Evolutionary conservation across 2,797 vertebrate genomes (phyloP), one percentile per base, ranked within the genome.

Genomic region (Parotocinclus haroldoi): DNA sequence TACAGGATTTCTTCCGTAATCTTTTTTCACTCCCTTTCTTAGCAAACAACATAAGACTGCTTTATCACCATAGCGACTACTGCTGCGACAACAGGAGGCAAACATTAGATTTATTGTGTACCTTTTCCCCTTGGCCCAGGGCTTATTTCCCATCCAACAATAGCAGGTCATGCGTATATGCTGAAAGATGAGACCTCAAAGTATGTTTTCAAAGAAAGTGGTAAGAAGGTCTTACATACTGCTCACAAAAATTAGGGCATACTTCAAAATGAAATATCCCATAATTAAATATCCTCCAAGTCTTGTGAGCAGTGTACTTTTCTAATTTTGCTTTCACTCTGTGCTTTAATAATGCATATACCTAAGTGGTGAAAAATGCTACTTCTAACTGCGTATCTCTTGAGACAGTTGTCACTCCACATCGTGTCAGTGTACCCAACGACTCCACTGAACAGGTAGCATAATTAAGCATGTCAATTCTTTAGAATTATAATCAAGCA

Each of bases 51-150:
- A 53, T 0, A 53, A 18, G 40, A 58, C 62, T 65, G 3, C 40
- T 61, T 61, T 54, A 68, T 78, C 63, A 68, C 69, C 73, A 78
- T 75, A 66, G 76, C 16, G 73, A 78, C 76, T 70, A 66, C 50
- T 69, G 72, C 70, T 60, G 48, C 57, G 52, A 69, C 66, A 63
- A 66, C 27, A 63, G 58, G 50, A 72, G 62, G 58, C 54, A 69
- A 72, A 69, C 27, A 60, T 63, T 42, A 36, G 40, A 12, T 59
- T 56, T 63, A 58, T 61, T 38, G 27, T 36, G 42, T 40, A 46
- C 40, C 40, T 17, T 42, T n/a, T 3, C n/a, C 6, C 39, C 10
- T 11, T 10, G 7, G n/a, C 45, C 27, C 55, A 9, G 9, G 56
- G 44, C 42, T 56, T 60, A 71, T 54, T 72, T 40, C 36, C 16